These are phyloP conservation scores for Neuroscelio doddi DNA, from an alignment of 2,888 invertebrate species.

Conservation along the genomic window DNA sequence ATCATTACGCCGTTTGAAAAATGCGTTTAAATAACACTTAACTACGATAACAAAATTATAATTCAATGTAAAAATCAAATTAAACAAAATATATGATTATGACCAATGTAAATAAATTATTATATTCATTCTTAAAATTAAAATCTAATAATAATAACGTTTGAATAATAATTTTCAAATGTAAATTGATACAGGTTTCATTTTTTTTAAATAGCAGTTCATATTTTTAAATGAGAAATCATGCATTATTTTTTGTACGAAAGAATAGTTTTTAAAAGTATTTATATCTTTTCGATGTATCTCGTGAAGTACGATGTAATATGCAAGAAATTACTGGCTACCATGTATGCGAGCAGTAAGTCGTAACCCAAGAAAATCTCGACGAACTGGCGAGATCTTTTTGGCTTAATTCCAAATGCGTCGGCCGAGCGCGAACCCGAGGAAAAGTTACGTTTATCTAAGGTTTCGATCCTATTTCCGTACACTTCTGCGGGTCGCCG, in stretches of 20 bases:
- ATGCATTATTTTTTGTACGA: too few species aligned
- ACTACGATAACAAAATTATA: too few species aligned
- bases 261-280: too few species aligned
- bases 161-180: too few species aligned
- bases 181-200: too few species aligned
- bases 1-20: conserved; percentile 40
- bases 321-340: conserved; percentile 23
- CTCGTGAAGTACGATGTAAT: conserved; percentile 27
- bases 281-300: conserved; percentile 8
- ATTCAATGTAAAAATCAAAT: too few species aligned
- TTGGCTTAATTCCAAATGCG: conserved; percentile 66
- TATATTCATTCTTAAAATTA: too few species aligned
- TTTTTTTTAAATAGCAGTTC: too few species aligned
- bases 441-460: conserved; percentile 67
- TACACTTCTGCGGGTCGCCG: conserved; percentile 58
- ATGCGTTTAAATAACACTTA: conserved; percentile 25
- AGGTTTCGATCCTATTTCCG: conserved; percentile 68
- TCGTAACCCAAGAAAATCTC: conserved; percentile 37
- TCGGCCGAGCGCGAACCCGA: conserved; percentile 56
- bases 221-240: too few species aligned
- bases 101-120: too few species aligned
- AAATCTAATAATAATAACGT: too few species aligned
- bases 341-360: conserved; percentile 16
- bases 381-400: conserved; percentile 55
- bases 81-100: too few species aligned